Evolutionary conservation across 1,140 invertebrate species (phyloP), one percentile per base, ranked within the genome.

Genomic region (Sinonovacula constricta): DNA sequence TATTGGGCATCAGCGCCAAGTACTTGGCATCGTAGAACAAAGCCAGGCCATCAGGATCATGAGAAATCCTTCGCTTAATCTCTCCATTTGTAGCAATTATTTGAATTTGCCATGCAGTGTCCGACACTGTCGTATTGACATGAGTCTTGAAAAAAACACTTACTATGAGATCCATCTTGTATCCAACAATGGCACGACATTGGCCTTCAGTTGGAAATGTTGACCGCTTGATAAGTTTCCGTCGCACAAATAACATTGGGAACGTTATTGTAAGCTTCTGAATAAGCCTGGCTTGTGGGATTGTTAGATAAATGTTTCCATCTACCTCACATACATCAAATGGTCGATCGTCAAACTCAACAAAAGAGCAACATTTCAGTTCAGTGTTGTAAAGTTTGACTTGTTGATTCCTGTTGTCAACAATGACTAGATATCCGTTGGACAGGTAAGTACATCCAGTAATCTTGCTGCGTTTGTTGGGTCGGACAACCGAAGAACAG

Each of bases 1-100:
- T 65, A 28, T 39, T 54, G 33, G 49, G 72, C 12, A 63, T 76
- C 2, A 76, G 63, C 15, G 60, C 60, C 18, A 76, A 66, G 53
- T 76, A 76, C 24, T 24, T 76, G 18, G 72, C 72, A 76, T 76
- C 72, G n/a, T 67, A 33, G 62, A 76, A 57, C 26, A 76, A 30
- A 30, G 72, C 60, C 15, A 28, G 22, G 1, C 72, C 72, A 39
- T 76, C 60, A 14, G 72, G 33, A 31, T 34, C 49, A 24, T 76
- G 62, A 22, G 49, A 26, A 53, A 76, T 53, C 22, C 72, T 54
- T 26, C 72, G 39, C 33, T 56, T 59, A 1, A 76, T 63, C 57
- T 18, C 22, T 26, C 72, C 72, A 59, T 76, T 36, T 15, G 49
- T 39, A 30, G 62, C 34, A 2, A 76, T 36, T 39, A 71, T 49